These are phyloP conservation scores for Ceratina calcarata DNA, from an alignment of 1,140 invertebrate species.

Conservation along the genomic window DNA sequence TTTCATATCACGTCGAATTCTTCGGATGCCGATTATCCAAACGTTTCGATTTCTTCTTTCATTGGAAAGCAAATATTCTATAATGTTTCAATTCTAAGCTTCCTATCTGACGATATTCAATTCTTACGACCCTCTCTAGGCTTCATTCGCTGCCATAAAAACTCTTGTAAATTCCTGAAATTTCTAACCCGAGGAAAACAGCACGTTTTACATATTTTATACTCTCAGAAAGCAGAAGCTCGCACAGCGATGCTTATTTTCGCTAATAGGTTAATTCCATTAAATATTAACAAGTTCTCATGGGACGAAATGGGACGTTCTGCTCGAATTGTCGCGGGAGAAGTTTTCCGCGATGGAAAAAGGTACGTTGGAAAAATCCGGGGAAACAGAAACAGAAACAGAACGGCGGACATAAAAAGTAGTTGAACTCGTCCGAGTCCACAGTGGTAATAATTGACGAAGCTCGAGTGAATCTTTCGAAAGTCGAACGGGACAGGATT, in stretches of 20 bases:
- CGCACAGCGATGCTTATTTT: not conserved
- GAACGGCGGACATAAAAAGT: too few species aligned
- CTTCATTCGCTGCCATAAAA: too few species aligned
- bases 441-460: slow-evolving; percentile 13
- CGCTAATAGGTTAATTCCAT: not conserved
- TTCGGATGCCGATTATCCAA: slow-evolving; percentile 10
- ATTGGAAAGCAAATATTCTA: too few species aligned
- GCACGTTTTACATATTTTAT: too few species aligned
- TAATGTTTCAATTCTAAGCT: too few species aligned
- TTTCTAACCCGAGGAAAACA: too few species aligned
- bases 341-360: not conserved
- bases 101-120: too few species aligned
- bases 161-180: too few species aligned
- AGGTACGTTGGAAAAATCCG: not conserved
- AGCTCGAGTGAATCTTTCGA: not conserved
- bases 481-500: too few species aligned
- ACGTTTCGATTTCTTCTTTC: not conserved
- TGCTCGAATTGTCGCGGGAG: not conserved
- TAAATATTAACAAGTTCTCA: not conserved
- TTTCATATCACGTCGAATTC: slow-evolving; percentile 37
- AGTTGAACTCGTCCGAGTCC: not conserved
- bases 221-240: not conserved
- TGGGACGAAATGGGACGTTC: not conserved
- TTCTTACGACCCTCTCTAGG: too few species aligned
- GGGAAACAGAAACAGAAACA: not conserved